Evolutionary conservation across 1,140 invertebrate species (phyloP).

Genomic region (Drosophila auraria): DNA sequence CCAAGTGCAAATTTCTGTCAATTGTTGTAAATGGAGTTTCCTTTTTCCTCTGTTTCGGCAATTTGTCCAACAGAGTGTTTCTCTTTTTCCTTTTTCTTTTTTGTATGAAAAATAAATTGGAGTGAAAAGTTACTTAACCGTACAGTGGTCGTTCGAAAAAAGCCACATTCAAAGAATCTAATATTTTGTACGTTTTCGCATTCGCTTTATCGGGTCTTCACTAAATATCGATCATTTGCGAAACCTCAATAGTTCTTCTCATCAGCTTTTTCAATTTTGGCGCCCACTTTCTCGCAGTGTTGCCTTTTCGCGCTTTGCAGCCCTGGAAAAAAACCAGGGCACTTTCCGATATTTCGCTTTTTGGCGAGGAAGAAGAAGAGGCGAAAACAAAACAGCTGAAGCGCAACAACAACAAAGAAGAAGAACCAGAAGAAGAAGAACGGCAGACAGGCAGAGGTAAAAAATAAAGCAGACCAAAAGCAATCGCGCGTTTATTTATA

Average conservation of each 20-base stretch:
- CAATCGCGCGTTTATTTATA: conserved; percentile 40
- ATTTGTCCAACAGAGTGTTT: conserved; percentile 45
- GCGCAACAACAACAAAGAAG: conserved; percentile 17
- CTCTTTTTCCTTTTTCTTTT: not conserved
- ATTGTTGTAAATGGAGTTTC: conserved; percentile 75
- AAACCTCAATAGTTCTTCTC: not conserved
- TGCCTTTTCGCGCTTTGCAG: not conserved
- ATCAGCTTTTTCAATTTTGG: conserved; percentile 10
- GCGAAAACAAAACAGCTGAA: conserved; percentile 20
- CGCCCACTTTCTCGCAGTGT: conserved; percentile 9
- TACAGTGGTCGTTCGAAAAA: not conserved
- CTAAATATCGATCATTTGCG: conserved; percentile 5
- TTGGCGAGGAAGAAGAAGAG: conserved; percentile 12
- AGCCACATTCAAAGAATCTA: not conserved
- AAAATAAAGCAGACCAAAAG: conserved; percentile 12
- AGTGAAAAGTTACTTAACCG: conserved; percentile 5
- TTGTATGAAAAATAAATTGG: not conserved
- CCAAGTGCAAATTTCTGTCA: conserved; percentile 78
- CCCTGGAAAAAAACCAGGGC: conserved; percentile 18
- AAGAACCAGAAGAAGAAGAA: not conserved
- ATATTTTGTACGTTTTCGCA: not conserved
- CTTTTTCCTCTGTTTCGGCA: conserved; percentile 60
- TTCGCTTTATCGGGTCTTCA: not conserved
- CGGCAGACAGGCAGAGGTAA: conserved; percentile 1
- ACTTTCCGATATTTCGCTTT: conserved; percentile 16